A percentile compares a stretch with the other conserved stretches of the same genome.
Evolutionary conservation across 2,113 vertebrate species (phyloP).

Genomic region (Elaphurus davidianus): DNA sequence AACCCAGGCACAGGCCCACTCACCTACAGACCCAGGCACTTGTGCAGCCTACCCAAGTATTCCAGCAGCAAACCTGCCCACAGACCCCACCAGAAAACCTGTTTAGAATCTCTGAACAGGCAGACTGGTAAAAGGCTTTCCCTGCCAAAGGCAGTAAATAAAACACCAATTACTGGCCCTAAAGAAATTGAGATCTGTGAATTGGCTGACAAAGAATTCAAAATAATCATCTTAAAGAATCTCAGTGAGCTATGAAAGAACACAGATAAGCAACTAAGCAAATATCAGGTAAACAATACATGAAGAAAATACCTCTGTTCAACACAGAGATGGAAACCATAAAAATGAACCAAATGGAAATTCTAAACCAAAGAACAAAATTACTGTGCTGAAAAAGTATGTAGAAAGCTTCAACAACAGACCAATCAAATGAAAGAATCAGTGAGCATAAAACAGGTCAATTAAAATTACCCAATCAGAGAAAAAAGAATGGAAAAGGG

Average conservation of each 20-base stretch:
- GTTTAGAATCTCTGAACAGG: not conserved
- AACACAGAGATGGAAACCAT: not conserved
- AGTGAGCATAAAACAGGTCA: not conserved
- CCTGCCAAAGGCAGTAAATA: not conserved
- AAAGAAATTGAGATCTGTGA: not conserved
- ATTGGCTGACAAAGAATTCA: not conserved
- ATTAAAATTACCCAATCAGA: not conserved
- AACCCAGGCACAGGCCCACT: not conserved
- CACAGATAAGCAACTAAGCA: not conserved
- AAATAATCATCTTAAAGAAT: not conserved
- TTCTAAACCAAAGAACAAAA: not conserved
- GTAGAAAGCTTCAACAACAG: not conserved
- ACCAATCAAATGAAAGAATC: not conserved
- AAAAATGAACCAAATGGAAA: not conserved
- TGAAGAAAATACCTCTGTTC: not conserved
- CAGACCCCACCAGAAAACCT: not conserved
- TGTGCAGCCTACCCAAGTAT: not conserved
- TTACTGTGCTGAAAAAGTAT: not conserved
- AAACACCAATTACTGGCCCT: not conserved
- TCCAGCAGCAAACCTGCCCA: not conserved
- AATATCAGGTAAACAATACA: not conserved
- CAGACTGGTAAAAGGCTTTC: not conserved
- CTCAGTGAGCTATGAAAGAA: not conserved
- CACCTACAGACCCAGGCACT: not conserved
- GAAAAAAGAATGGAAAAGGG: not conserved